These are phyloP conservation scores for Polymixis lichenea DNA, from an alignment of 2,888 invertebrate genomes.

Conservation along the genomic window DNA sequence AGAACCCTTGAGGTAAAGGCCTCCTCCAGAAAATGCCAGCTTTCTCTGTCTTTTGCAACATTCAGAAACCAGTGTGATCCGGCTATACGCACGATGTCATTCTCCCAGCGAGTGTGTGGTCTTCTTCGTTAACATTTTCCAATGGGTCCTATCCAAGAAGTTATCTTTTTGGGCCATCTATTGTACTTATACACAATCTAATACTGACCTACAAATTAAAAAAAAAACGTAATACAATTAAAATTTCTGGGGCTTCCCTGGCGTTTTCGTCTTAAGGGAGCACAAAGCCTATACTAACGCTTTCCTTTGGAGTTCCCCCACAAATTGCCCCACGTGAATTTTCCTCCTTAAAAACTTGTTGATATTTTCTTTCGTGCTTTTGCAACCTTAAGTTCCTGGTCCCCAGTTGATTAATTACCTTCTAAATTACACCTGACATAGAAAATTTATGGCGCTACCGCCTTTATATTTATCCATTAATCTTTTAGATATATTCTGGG, in stretches of 20 bases:
- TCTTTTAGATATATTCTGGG: constrained; percentile 41
- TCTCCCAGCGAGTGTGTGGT: too few relatives aligned
- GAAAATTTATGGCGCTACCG: constrained; percentile 25
- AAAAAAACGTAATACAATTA: not conserved
- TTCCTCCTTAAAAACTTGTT: constrained; percentile 25
- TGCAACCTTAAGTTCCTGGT: not conserved
- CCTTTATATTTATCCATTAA: constrained; percentile 44
- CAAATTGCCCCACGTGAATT: not conserved
- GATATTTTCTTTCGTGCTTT: constrained; percentile 27
- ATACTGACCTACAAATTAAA: not conserved
- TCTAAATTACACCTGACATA: constrained; percentile 32
- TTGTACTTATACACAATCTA: too few relatives aligned
- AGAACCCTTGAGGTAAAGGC: too few relatives aligned
- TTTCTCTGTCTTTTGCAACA: too few relatives aligned
- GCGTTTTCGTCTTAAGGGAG: not conserved
- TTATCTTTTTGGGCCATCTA: too few relatives aligned
- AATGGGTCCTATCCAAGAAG: too few relatives aligned
- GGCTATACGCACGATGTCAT: too few relatives aligned
- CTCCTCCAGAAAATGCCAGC: too few relatives aligned
- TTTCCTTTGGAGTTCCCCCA: not conserved
- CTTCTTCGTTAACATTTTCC: too few relatives aligned
- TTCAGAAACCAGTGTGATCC: too few relatives aligned
- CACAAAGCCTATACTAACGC: not conserved
- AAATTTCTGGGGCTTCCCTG: not conserved
- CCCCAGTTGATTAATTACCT: constrained; percentile 47